Evolutionary conservation across 2,888 invertebrate species (phyloP).

Genomic region (Synergus japonicus): DNA sequence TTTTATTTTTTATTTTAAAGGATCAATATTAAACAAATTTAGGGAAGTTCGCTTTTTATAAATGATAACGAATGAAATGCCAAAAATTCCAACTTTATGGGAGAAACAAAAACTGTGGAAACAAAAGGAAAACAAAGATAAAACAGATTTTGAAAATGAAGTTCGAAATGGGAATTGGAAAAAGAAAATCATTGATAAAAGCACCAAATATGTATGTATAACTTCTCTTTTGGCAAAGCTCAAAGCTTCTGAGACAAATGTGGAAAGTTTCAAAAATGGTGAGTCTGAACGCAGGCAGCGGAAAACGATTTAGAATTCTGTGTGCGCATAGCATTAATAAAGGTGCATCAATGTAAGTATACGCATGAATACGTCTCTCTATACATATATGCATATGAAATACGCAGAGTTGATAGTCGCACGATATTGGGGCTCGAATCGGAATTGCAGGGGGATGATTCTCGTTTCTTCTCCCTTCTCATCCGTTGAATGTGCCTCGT

Average conservation of each 20-base stretch:
- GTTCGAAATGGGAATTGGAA: no score
- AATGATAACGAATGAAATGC: no score
- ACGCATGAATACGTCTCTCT: constrained; percentile 18
- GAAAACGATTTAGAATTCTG: neutral
- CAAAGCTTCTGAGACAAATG: neutral
- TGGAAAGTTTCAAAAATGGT: neutral
- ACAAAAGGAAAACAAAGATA: no score
- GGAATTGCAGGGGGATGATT: constrained; percentile 57
- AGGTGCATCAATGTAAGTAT: neutral
- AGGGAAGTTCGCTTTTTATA: no score
- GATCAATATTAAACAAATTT: no score
- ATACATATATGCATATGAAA: constrained; percentile 33
- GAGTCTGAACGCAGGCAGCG: neutral
- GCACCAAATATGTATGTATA: no score
- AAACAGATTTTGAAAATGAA: no score
- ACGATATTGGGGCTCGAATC: constrained; percentile 62
- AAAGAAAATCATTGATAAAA: neutral
- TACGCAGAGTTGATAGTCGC: constrained; percentile 23
- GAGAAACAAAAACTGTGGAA: no score
- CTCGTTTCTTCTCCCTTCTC: constrained; percentile 62
- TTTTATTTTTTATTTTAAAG: no score
- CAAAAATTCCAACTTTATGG: no score
- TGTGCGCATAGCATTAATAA: constrained; percentile 1
- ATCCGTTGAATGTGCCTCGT: constrained; percentile 66
- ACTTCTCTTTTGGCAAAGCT: neutral